These are phyloP conservation scores for Drosophila nigrodunni DNA, from an alignment of 1,140 invertebrate genomes.

Conservation along the genomic window DNA sequence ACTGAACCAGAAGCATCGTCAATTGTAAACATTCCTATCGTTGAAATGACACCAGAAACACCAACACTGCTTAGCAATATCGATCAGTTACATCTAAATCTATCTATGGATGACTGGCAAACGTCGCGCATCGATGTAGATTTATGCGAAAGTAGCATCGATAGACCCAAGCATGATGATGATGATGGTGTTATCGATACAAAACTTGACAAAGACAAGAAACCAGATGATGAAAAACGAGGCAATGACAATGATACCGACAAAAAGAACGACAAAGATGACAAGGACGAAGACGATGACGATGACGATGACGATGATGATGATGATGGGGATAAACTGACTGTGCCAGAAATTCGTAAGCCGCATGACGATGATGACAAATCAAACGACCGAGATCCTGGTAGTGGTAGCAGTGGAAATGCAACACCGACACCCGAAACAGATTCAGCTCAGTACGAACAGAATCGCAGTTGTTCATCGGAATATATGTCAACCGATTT, in stretches of 20 bases:
- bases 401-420: slow-evolving; percentile 87
- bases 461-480: slow-evolving; percentile 85
- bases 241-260: slow-evolving; percentile 60
- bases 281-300: slow-evolving; percentile 85
- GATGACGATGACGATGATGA: slow-evolving; percentile 78
- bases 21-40: slow-evolving; percentile 76
- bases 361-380: slow-evolving; percentile 85
- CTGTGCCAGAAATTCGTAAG: slow-evolving; percentile 82
- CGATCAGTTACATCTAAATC: slow-evolving; percentile 68
- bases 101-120: slow-evolving; percentile 72
- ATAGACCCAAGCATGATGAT: slow-evolving; percentile 57
- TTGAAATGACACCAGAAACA: slow-evolving; percentile 39
- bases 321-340: slow-evolving; percentile 79
- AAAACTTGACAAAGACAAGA: slow-evolving; percentile 75
- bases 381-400: slow-evolving; percentile 87
- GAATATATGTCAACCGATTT: slow-evolving; percentile 90
- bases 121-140: slow-evolving; percentile 42
- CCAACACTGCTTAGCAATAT: slow-evolving; percentile 38
- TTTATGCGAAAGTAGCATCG: slow-evolving; percentile 47
- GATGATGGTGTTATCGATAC: slow-evolving; percentile 47
- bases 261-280: slow-evolving; percentile 75
- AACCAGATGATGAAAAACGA: slow-evolving; percentile 58
- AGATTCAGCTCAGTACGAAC: slow-evolving; percentile 77
- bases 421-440: slow-evolving; percentile 85
- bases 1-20: slow-evolving; percentile 76